Base-by-base conservation (phyloP, 2,113 vertebrate genomes). In the Alectura lathami region DNA sequence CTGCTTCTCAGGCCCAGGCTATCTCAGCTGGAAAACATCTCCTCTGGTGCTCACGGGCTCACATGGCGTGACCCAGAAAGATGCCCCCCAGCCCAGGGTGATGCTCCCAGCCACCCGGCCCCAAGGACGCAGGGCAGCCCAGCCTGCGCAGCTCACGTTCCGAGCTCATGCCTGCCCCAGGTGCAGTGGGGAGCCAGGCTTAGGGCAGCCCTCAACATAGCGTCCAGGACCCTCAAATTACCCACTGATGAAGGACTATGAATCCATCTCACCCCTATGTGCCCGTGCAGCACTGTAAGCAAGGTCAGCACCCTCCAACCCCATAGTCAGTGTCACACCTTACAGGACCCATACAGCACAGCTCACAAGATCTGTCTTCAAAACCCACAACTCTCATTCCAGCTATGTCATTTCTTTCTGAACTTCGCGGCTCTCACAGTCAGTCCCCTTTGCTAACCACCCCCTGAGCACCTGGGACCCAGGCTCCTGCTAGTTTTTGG, bases 11-110 rank as follows among this genome's bases (percentile, higher is more conserved):
- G 62, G 57, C 74, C 74, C 1, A 3, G 74, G 40, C 73, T 22
- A 59, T 17, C 76, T 70, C 90, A 72, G 88, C 80, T 79, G 88
- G 83, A 79, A 88, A 84, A 64, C 89, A n/a, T 63, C 91, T 63
- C 82, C 70, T 48, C 47, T 0, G 0, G 51, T 47, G 67, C 6
- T 23, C 85, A 42, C 4, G 34, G 30, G n/a, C 72, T 74, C 1
- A 3, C 0, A 0, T 72, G 77, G 64, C 69, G 4, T 78, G 86
- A 81, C 88, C 83, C 76, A 88, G 43, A 79, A 78, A 82, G 76
- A 75, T 13, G n/a, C 13, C 47, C 68, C 68, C 66, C 27, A 24
- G 45, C 0, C 1, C 7, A 18, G 34, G 63, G 21, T 8, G 63
- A 79, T 43, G n/a, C n/a, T n/a, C n/a, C n/a, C n/a, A n/a, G n/a